Percentiles rank a stretch among this genome's conserved stretches.
These are phyloP conservation scores for Sardina pilchardus DNA, from an alignment of 2,113 vertebrate genomes.

Conservation along the genomic window DNA sequence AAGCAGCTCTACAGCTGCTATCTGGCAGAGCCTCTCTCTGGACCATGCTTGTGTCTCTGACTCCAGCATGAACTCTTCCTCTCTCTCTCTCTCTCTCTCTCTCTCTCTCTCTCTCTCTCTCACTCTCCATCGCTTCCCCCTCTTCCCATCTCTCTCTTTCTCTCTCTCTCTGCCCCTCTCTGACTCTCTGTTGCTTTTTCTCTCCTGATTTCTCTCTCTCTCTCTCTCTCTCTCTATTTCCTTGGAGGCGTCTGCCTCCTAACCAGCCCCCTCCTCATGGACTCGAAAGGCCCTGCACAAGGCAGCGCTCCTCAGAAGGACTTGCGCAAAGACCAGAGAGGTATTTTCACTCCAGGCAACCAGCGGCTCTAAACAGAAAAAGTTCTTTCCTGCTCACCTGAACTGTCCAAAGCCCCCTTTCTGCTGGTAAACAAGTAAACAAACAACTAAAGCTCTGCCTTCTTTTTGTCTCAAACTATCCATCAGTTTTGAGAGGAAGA, in stretches of 20 bases:
- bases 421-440: not conserved
- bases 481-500: not conserved
- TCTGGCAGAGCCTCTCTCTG: not conserved
- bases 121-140: not conserved
- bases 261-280: not conserved
- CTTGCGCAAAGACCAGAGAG: not conserved
- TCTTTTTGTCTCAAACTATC: not conserved
- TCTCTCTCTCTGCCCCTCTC: not conserved
- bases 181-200: not conserved
- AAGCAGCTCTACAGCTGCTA: not conserved
- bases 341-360: not conserved
- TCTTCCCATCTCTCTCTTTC: not conserved
- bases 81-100: not conserved
- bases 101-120: not conserved
- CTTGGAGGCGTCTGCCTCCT: too few species aligned
- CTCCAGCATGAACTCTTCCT: not conserved
- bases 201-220: not conserved
- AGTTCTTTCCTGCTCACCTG: not conserved
- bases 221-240: not conserved
- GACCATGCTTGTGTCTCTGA: not conserved
- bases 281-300: not conserved
- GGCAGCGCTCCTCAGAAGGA: not conserved
- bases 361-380: not conserved
- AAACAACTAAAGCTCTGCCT: not conserved
- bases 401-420: not conserved